Percentiles rank a stretch among this genome's conserved stretches.
These are phyloP conservation scores for Coleophora flavipennella DNA, from an alignment of 2,888 invertebrate species.

Conservation along the genomic window DNA sequence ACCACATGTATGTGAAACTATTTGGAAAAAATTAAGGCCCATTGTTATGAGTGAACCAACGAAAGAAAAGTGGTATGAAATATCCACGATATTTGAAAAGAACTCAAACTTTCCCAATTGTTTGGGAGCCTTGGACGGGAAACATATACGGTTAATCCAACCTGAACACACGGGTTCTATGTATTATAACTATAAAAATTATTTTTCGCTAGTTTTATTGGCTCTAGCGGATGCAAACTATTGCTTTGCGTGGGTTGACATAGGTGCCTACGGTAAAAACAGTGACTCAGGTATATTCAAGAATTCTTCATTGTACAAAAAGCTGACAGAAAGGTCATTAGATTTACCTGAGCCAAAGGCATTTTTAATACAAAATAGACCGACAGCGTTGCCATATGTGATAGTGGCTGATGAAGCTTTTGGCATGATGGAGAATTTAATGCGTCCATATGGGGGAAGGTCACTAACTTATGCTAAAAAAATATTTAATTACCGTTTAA, in stretches of 20 bases:
- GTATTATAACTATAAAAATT: conserved; percentile 22
- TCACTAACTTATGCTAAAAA: conserved; percentile 3
- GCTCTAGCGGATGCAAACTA: too few relatives aligned
- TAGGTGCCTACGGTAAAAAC: conserved; percentile 14
- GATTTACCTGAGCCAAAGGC: too few relatives aligned
- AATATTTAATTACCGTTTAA: conserved; percentile 12
- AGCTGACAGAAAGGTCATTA: too few relatives aligned
- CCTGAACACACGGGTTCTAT: conserved; percentile 11
- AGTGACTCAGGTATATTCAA: conserved; percentile 12
- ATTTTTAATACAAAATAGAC: too few relatives aligned
- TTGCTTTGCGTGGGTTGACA: conserved; percentile 18
- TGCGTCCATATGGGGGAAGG: conserved; percentile 9
- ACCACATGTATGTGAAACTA: not conserved
- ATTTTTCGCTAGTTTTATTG: conserved; percentile 18
- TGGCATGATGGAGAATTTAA: conserved; percentile 7
- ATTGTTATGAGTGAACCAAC: not conserved
- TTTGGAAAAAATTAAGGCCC: not conserved
- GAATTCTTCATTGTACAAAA: conserved; percentile 13
- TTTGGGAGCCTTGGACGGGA: too few relatives aligned
- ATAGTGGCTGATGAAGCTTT: conserved; percentile 7
- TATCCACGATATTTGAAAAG: not conserved
- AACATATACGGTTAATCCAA: too few relatives aligned
- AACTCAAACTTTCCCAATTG: not conserved
- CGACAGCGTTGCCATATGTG: conserved; percentile 8
- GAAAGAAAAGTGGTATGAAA: not conserved